A percentile compares a stretch with the other conserved stretches of the same genome.
Evolutionary conservation across 1,140 invertebrate genomes (phyloP).

Genomic region (Psilanteris sp.): DNA sequence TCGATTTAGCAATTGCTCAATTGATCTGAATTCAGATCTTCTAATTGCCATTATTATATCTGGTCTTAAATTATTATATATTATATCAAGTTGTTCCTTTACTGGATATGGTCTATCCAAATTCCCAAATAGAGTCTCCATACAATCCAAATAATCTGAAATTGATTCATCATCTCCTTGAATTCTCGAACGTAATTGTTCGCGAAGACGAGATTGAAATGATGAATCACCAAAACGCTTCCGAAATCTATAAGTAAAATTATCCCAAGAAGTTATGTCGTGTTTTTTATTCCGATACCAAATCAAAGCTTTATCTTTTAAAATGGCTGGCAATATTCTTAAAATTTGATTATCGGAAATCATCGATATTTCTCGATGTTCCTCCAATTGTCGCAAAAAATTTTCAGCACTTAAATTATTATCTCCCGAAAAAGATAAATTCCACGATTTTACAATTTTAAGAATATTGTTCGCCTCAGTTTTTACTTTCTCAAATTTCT

Average conservation of each 20-base stretch:
- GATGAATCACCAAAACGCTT: conserved; percentile 3
- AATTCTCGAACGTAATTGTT: conserved; percentile 11
- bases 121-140: conserved; percentile 19
- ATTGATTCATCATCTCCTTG: conserved; percentile 27
- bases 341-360: conserved; percentile 16
- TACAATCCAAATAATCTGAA: conserved; percentile 7
- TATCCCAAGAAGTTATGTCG: neutral
- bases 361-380: conserved; percentile 3
- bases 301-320: conserved; percentile 11
- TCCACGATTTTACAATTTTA: conserved; percentile 9
- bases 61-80: conserved; percentile 31
- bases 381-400: conserved; percentile 21
- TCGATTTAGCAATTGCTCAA: conserved; percentile 1
- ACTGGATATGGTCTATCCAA: neutral
- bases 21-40: conserved; percentile 12
- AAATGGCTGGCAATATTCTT: neutral
- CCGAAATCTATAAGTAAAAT: conserved; percentile 5
- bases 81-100: conserved; percentile 29
- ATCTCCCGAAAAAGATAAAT: conserved; percentile 11
- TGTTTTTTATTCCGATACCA: conserved; percentile 17
- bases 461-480: conserved; percentile 13
- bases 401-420: conserved; percentile 7
- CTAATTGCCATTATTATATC: conserved; percentile 5
- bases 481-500: neutral
- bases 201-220: conserved; percentile 8